Percentiles rank a stretch among this genome's conserved stretches.
These are phyloP conservation scores for Clistopyga incitator DNA, from an alignment of 2,888 invertebrate species.

Conservation along the genomic window DNA sequence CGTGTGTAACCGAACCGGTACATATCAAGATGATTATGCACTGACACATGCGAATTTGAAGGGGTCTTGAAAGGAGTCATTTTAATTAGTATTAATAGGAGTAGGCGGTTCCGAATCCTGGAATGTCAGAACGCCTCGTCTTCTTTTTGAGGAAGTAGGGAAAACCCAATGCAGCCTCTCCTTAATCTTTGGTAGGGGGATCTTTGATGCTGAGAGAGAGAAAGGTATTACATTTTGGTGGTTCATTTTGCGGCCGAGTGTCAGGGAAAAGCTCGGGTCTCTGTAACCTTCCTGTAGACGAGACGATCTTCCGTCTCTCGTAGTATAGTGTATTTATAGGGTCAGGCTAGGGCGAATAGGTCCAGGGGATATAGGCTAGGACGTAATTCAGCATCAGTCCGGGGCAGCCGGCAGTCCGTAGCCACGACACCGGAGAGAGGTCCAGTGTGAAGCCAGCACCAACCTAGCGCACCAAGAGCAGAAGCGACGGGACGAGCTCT, in stretches of 20 bases:
- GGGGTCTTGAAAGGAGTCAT: no score
- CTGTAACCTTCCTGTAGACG: conserved; percentile 45
- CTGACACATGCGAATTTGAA: no score
- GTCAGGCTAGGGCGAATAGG: conserved; percentile 77
- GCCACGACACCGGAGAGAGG: conserved; percentile 63
- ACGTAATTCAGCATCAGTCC: conserved; percentile 84
- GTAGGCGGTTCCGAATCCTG: no score
- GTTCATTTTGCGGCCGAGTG: conserved; percentile 31
- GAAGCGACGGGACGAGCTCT: conserved; percentile 58
- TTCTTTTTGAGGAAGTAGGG: neutral
- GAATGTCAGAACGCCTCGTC: no score
- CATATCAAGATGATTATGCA: no score
- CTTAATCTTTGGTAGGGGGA: neutral
- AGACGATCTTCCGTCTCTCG: conserved; percentile 63
- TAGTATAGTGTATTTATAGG: conserved; percentile 75
- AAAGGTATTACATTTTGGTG: conserved; percentile 58
- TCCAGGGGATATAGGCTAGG: conserved; percentile 81
- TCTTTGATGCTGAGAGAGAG: conserved; percentile 38
- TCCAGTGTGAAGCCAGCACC: conserved; percentile 51
- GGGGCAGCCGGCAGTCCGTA: conserved; percentile 69
- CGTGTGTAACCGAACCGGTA: no score
- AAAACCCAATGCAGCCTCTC: no score
- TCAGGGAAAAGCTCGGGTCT: conserved; percentile 28
- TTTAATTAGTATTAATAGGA: no score
- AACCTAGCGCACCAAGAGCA: conserved; percentile 35